phyloP scores from a whole-genome alignment of 2,888 invertebrate species.

The Agrochola litura region DNA sequence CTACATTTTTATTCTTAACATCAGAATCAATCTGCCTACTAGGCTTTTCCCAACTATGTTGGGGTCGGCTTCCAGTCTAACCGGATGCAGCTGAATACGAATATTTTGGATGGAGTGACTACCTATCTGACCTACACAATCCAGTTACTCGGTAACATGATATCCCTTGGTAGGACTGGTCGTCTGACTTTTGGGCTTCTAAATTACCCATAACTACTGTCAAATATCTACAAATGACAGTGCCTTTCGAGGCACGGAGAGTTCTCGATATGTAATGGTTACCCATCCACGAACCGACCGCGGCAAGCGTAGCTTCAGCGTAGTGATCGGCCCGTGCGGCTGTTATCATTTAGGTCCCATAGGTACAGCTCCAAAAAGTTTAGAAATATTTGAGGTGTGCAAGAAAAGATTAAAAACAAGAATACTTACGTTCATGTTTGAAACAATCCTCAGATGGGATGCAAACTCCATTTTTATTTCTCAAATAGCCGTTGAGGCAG shows the following conservation, averaged over 20 bases:
- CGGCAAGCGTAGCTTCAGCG: too few relatives aligned
- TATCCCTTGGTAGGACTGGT: neutral
- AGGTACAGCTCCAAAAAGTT: neutral
- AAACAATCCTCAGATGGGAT: constrained; percentile 33
- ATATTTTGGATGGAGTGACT: too few relatives aligned
- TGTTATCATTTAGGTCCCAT: neutral
- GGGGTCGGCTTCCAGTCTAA: neutral
- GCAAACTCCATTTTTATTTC: constrained; percentile 43
- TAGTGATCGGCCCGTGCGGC: too few relatives aligned
- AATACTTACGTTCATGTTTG: constrained; percentile 30
- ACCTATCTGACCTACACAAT: too few relatives aligned
- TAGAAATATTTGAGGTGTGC: neutral
- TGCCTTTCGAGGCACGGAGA: too few relatives aligned
- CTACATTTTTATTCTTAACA: neutral
- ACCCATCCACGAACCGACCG: too few relatives aligned
- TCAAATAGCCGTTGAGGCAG: constrained; percentile 56
- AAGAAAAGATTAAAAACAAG: neutral
- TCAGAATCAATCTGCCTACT: neutral
- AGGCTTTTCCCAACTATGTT: neutral
- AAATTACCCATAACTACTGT: neutral
- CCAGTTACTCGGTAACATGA: too few relatives aligned
- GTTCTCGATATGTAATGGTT: too few relatives aligned
- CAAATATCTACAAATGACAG: too few relatives aligned
- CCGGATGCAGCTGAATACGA: too few relatives aligned
- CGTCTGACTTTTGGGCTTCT: neutral